Evolutionary conservation across 2,797 vertebrate genomes (phyloP), one percentile per base, ranked within the genome.

Genomic region (Gallinago nigripennis): DNA sequence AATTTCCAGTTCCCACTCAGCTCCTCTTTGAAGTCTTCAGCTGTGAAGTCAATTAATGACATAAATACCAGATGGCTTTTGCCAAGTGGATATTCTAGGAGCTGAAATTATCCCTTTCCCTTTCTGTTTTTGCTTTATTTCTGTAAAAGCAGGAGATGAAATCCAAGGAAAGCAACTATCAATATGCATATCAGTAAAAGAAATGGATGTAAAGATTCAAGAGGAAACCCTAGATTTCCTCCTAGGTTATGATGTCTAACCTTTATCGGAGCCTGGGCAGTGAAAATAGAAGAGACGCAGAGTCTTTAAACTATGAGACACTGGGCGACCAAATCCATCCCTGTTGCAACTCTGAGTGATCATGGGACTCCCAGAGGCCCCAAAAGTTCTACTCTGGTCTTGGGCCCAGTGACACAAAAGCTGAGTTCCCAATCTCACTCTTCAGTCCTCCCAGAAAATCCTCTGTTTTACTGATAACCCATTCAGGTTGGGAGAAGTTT

Each of bases 1-100:
- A 27, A 76, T 95, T 93, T 82, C 35, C 41, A 82, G 35, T 93
- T 97, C 48, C 33, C 81, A 93, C 58, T 85, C 31, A 80, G 6
- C 31, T 93, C 9, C 33, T 56, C 71, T 94, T 94, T 95, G 76
- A 93, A 92, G 54, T 75, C 24, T 82, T 95, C 31, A 80, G 33
- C 33, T 95, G 86, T 91, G 92, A 93, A 91, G 78, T 46, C 86
- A 88, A 64, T 78, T 94, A 95, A 88, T 93, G 71, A 60, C 35
- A 65, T 66, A 93, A 90, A 84, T 64, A 64, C 27, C 88, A 90
- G 63, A 93, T 90, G 83, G 46, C 16, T 33, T 95, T 88, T 84
- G 60, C 21, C 37, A 93, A 73, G 35, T 82, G 56, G 35, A 69
- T 92, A 10, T 33, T 69, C 23, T 56, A 37, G 72, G 51, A 83